phyloP scores from a whole-genome alignment of 2,888 invertebrate species.

The Chloromyia formosa region DNA sequence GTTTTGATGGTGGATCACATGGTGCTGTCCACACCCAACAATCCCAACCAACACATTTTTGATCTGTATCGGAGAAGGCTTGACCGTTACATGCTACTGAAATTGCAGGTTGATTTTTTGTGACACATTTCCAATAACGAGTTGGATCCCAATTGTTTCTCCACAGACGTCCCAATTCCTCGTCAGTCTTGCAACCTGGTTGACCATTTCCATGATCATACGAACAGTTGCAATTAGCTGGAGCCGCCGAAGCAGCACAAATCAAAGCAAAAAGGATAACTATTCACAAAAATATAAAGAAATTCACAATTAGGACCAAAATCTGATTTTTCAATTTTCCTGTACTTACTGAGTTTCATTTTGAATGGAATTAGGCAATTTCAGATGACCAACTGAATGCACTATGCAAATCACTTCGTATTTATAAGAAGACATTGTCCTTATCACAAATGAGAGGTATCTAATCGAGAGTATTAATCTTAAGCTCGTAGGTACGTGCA shows the following conservation, averaged over 20 bases:
- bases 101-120: slow-evolving; percentile 53
- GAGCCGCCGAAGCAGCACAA: not conserved
- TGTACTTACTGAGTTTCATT: slow-evolving; percentile 24
- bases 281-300: not conserved
- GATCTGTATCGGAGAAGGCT: not conserved
- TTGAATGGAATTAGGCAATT: not conserved
- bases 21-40: slow-evolving; percentile 29
- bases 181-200: slow-evolving; percentile 59
- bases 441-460: too few relatives aligned
- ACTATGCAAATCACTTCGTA: too few relatives aligned
- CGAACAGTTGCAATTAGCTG: slow-evolving; percentile 46
- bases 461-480: too few relatives aligned
- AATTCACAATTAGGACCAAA: not conserved
- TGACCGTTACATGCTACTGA: slow-evolving; percentile 54
- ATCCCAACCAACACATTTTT: slow-evolving; percentile 1
- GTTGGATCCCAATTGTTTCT: slow-evolving; percentile 60
- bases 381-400: slow-evolving; percentile 9
- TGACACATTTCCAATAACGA: slow-evolving; percentile 59
- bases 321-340: not conserved
- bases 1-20: slow-evolving; percentile 32
- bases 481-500: too few relatives aligned
- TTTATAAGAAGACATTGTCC: too few relatives aligned
- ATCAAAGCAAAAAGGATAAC: not conserved
- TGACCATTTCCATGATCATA: slow-evolving; percentile 55
- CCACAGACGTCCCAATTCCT: slow-evolving; percentile 58